phyloP scores from a whole-genome alignment of 2,797 vertebrate species.

The Sebastes itinus region DNA sequence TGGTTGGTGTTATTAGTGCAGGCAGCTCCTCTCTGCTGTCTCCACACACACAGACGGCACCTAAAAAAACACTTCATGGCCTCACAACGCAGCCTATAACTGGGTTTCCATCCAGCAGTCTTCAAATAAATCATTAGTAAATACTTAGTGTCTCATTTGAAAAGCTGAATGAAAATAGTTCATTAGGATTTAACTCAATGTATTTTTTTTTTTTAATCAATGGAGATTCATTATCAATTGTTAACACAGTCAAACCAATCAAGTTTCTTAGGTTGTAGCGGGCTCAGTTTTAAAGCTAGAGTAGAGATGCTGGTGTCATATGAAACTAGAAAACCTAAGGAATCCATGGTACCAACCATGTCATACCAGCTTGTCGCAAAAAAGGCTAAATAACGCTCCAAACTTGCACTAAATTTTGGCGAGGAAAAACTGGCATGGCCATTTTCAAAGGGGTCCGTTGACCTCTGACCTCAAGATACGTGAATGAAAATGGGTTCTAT shows the following conservation, averaged over 20 bases:
- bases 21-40: constrained; percentile 21
- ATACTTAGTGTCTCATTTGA: constrained; percentile 1
- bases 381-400: too few relatives aligned
- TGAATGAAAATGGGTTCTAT: too few relatives aligned
- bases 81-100: neutral
- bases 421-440: too few relatives aligned
- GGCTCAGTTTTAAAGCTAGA: too few relatives aligned
- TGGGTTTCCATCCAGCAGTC: neutral
- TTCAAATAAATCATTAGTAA: neutral
- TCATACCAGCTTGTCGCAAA: too few relatives aligned
- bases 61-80: neutral
- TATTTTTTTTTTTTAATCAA: neutral
- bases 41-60: constrained; percentile 8
- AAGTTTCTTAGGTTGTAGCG: neutral
- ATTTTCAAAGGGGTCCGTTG: too few relatives aligned
- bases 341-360: too few relatives aligned
- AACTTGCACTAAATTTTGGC: too few relatives aligned
- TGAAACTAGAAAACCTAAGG: too few relatives aligned
- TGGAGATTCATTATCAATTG: neutral
- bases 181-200: neutral
- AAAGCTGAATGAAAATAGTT: neutral
- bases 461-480: too few relatives aligned
- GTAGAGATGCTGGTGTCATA: too few relatives aligned
- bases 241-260: neutral
- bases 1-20: constrained; percentile 56